Evolutionary conservation across 2,113 vertebrate genomes (phyloP), one percentile per base, ranked within the genome.

Genomic region (Rafetus swinhoei): DNA sequence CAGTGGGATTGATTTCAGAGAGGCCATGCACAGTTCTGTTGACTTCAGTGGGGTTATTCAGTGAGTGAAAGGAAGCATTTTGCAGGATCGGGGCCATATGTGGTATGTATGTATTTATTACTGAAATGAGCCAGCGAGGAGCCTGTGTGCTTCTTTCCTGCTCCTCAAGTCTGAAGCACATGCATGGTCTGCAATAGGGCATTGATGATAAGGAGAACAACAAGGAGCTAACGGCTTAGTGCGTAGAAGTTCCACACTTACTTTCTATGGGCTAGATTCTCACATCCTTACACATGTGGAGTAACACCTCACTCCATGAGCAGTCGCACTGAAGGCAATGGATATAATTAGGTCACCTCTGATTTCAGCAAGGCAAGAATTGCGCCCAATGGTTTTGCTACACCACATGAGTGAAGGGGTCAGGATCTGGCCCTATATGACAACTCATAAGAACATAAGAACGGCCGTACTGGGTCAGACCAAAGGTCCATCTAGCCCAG

Each of bases 341-440:
- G 22, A 6, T 77, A 27, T 50, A 77, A 27, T 77, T 45, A 45
- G 24, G 39, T 22, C 21, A 4, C 39, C 24, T 45, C 25, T 76
- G 45, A 77, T 13, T 77, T 77, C 39, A 77, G 21, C 24, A 7
- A 24, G 3, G 39, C 39, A 59, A 72, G 2, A 87, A 82, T 86
- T 84, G 91, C 59, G 9, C 79, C n/a, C 62, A 95, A 79, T 22
- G 45, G 74, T 29, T 45, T 84, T 94, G 79, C 93, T 87, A 1
- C 65, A 8, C 65, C 89, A 55, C 0, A 1, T 88, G 93, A 97
- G 93, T 95, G 94, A 94, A 72, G 85, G 80, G 85, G 54, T 7
- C 82, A 69, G 90, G 57, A 85, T 65, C 18, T 45, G 84, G 45
- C 5, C 0, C 93, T 82, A 74, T 89, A 93, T 91, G 93, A 93